phyloP scores from a whole-genome alignment of 2,113 vertebrate genomes.

The Romanogobio albipinnatus region DNA sequence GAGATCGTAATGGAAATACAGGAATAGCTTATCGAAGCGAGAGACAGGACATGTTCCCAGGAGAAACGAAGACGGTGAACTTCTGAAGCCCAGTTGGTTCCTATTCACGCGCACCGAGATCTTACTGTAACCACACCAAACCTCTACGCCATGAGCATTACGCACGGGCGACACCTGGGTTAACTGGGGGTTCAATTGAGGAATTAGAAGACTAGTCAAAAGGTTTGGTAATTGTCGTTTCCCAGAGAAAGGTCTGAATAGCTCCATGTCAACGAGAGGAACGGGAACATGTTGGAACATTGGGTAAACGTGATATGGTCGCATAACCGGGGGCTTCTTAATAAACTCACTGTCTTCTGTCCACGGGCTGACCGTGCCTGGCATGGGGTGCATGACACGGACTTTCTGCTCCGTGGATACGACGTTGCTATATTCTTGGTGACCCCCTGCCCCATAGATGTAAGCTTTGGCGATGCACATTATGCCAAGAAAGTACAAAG shows the following conservation, averaged over 20 bases:
- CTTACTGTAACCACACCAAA: slow-evolving; percentile 54
- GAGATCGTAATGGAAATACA: slow-evolving; percentile 55
- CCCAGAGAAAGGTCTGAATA: slow-evolving; percentile 42
- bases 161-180: not conserved
- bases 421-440: not conserved
- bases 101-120: slow-evolving; percentile 55
- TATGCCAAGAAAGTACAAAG: slow-evolving; percentile 2
- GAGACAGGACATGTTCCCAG: slow-evolving; percentile 56
- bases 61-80: not conserved
- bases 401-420: not conserved
- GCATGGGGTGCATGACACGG: not conserved
- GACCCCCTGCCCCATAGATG: not conserved
- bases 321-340: not conserved
- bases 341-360: not conserved
- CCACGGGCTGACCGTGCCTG: slow-evolving; percentile 4
- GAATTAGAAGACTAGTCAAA: slow-evolving; percentile 46
- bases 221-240: slow-evolving; percentile 20
- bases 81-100: slow-evolving; percentile 32
- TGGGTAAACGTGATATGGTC: slow-evolving; percentile 50
- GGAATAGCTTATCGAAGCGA: not conserved
- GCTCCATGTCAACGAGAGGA: slow-evolving; percentile 24
- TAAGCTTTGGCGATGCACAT: not conserved
- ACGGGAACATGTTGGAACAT: slow-evolving; percentile 46
- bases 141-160: slow-evolving; percentile 52
- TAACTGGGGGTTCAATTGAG: not conserved